A percentile compares a stretch with the other conserved stretches of the same genome.
These are phyloP conservation scores for Drosophila navojoa DNA, from an alignment of 1,140 invertebrate genomes.

Conservation along the genomic window DNA sequence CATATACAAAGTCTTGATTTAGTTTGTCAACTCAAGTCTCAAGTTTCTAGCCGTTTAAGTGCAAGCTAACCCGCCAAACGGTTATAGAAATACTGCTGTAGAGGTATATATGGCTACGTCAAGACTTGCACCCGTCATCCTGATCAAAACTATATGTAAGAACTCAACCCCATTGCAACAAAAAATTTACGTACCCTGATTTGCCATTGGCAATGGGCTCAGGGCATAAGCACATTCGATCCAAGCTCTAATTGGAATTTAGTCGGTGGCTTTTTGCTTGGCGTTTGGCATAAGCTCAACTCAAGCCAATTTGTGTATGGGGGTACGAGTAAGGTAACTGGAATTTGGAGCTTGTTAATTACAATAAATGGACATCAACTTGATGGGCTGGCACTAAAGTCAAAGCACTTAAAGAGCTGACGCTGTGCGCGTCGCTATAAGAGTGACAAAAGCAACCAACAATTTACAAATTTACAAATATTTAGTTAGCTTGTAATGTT, in stretches of 20 bases:
- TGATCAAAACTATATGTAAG: too few relatives aligned
- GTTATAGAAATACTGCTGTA: too few relatives aligned
- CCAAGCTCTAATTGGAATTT: constrained; percentile 57
- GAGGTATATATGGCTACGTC: too few relatives aligned
- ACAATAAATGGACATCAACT: constrained; percentile 39
- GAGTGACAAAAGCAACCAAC: constrained; percentile 27
- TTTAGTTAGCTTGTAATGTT: constrained; percentile 40
- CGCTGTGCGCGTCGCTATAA: constrained; percentile 16
- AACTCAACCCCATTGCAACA: too few relatives aligned
- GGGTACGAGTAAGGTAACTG: constrained; percentile 22
- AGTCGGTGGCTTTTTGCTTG: constrained; percentile 11
- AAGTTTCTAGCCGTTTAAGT: too few relatives aligned
- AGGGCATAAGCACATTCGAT: constrained; percentile 3
- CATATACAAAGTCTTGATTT: too few relatives aligned
- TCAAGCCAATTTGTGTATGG: constrained; percentile 3
- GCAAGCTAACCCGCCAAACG: too few relatives aligned
- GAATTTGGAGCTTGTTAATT: constrained; percentile 40
- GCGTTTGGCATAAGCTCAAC: constrained; percentile 16
- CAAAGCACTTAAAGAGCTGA: constrained; percentile 6
- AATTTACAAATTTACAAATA: constrained; percentile 19
- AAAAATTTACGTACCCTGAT: too few relatives aligned
- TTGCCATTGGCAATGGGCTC: too few relatives aligned
- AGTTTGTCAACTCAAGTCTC: too few relatives aligned
- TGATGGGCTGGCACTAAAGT: constrained; percentile 9
- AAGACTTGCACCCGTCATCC: too few relatives aligned